These are phyloP conservation scores for Saguinus midas DNA, from an alignment of 2,113 vertebrate species.

Conservation along the genomic window DNA sequence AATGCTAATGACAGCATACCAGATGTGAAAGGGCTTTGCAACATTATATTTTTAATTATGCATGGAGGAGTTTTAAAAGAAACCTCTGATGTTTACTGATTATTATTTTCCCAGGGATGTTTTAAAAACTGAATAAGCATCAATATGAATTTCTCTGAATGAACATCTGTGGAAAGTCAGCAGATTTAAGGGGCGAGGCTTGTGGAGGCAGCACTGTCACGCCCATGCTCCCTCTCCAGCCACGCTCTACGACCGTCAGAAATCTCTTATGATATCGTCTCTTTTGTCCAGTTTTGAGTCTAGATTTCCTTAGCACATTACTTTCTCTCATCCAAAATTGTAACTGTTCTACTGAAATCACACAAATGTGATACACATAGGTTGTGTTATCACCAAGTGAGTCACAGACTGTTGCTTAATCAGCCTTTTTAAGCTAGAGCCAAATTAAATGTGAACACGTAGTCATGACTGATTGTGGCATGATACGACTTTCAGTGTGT, in stretches of 20 bases:
- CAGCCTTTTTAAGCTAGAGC: not conserved
- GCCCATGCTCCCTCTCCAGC: not conserved
- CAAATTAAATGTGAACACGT: not conserved
- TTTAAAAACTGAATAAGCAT: not conserved
- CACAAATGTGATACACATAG: not conserved
- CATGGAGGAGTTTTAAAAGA: not conserved
- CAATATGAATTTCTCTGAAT: not conserved
- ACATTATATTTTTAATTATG: not conserved
- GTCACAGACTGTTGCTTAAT: not conserved
- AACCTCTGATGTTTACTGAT: not conserved
- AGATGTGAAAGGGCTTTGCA: not conserved
- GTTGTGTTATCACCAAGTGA: not conserved
- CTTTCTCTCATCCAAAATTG: not conserved
- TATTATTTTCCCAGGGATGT: not conserved
- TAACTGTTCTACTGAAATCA: not conserved
- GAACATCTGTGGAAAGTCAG: not conserved
- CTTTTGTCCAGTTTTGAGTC: not conserved
- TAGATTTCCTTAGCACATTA: not conserved
- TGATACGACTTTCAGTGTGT: not conserved
- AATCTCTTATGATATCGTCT: not conserved
- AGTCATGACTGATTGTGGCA: not conserved
- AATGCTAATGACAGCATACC: not conserved
- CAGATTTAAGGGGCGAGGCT: not conserved
- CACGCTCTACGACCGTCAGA: not conserved
- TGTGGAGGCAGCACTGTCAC: accelerated